phyloP scores from a whole-genome alignment of 2,888 invertebrate genomes.

The Chelonus formosanus region DNA sequence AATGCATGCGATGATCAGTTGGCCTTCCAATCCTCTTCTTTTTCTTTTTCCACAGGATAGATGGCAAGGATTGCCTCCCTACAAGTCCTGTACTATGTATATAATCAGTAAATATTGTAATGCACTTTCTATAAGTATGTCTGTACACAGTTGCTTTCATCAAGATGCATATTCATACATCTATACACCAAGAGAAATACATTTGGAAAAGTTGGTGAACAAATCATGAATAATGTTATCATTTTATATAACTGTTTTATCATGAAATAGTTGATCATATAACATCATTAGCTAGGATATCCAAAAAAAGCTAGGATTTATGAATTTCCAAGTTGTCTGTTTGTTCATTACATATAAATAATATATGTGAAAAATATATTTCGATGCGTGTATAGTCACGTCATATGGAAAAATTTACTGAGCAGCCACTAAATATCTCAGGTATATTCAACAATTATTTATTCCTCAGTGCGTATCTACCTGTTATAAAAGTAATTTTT shows the following conservation, averaged over 20 bases:
- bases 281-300: too few species aligned
- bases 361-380: not conserved
- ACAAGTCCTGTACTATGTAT: constrained; percentile 41
- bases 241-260: too few species aligned
- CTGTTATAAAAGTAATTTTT: constrained; percentile 37
- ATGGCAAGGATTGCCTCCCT: constrained; percentile 42
- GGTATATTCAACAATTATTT: constrained; percentile 59
- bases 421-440: constrained; percentile 62
- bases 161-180: too few species aligned
- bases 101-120: constrained; percentile 48
- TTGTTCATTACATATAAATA: not conserved
- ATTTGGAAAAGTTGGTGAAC: too few species aligned
- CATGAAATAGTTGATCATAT: too few species aligned
- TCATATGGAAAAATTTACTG: constrained; percentile 43
- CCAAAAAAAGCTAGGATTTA: too few species aligned
- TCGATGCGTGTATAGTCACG: constrained; percentile 2
- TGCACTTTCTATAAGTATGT: constrained; percentile 19
- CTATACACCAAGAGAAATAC: too few species aligned
- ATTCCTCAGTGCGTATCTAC: constrained; percentile 60
- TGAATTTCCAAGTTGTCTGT: too few species aligned
- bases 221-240: too few species aligned
- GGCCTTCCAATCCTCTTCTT: constrained; percentile 63
- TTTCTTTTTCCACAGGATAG: constrained; percentile 49
- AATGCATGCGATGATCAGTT: constrained; percentile 66
- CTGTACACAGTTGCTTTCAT: not conserved